These are phyloP conservation scores for Esox lucius DNA, from an alignment of 2,797 vertebrate species.

Conservation along the genomic window DNA sequence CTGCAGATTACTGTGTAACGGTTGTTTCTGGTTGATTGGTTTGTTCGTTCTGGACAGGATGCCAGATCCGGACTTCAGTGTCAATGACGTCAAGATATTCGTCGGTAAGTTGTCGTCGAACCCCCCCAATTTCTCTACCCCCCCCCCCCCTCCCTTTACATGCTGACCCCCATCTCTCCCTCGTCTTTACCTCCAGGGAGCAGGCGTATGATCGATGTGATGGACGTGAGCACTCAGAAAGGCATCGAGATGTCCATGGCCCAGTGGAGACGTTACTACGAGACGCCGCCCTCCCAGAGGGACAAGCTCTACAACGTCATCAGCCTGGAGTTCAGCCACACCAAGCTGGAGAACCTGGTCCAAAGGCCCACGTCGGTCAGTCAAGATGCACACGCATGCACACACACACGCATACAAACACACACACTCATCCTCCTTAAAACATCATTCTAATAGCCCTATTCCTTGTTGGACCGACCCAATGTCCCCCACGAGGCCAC, in stretches of 20 bases:
- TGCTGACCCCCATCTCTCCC: neutral
- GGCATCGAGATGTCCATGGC: constrained; percentile 99
- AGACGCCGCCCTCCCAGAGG: constrained; percentile 87
- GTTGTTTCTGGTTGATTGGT: neutral
- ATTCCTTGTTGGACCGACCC: too few species aligned
- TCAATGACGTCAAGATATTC: constrained; percentile 92
- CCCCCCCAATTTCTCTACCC: neutral
- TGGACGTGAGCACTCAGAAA: constrained; percentile 97
- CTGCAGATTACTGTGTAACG: neutral
- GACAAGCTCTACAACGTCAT: constrained; percentile 97
- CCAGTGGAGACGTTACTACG: constrained; percentile 95
- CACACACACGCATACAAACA: neutral
- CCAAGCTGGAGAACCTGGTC: constrained; percentile 92
- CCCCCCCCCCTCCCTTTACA: neutral
- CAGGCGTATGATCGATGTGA: constrained; percentile 94
- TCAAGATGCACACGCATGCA: too few species aligned
- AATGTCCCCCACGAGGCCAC: too few species aligned
- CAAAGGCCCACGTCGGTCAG: constrained; percentile 86
- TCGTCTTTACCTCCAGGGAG: constrained; percentile 77
- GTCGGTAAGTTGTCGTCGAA: constrained; percentile 88
- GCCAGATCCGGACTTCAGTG: constrained; percentile 92
- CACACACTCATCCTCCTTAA: neutral
- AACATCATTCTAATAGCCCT: too few species aligned
- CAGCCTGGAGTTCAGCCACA: constrained; percentile 98
- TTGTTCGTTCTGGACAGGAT: constrained; percentile 76